Conservation (phyloP, 2,797 vertebrate genomes). For the Menidia menidia region DNA sequence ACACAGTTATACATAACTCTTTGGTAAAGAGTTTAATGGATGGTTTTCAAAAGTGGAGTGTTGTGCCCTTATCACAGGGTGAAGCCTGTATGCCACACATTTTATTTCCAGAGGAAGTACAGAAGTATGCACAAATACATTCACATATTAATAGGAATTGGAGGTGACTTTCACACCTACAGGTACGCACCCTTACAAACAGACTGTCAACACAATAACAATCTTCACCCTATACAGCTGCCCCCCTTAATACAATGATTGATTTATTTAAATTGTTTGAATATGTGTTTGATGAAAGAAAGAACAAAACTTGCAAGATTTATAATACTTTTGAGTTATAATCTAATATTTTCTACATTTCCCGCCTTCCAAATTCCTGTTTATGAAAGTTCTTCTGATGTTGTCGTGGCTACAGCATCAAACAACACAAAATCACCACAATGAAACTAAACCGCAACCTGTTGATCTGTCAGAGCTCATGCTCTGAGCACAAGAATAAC, state of each 20-base stretch:
- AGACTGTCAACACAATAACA: slow-evolving; percentile 3
- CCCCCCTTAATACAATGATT: no score
- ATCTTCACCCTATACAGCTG: slow-evolving; percentile 23
- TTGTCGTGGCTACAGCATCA: neutral
- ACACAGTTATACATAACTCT: slow-evolving; percentile 39
- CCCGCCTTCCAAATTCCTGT: neutral
- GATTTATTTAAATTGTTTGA: no score
- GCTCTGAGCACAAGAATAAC: slow-evolving; percentile 78
- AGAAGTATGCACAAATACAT: slow-evolving; percentile 15
- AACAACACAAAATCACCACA: neutral
- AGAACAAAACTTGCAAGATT: neutral
- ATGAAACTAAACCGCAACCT: neutral
- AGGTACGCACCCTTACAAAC: slow-evolving; percentile 9
- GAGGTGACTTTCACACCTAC: slow-evolving; percentile 8
- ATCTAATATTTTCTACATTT: no score
- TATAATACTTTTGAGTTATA: neutral
- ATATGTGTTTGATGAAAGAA: no score
- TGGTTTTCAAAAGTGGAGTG: slow-evolving; percentile 16
- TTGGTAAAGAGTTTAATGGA: slow-evolving; percentile 46
- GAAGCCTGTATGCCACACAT: neutral
- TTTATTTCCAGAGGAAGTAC: neutral
- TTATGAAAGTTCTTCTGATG: neutral
- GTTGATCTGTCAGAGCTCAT: slow-evolving; percentile 19
- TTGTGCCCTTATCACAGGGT: neutral
- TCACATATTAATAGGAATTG: slow-evolving; percentile 23